Evolutionary conservation across 2,888 invertebrate genomes (phyloP).

Genomic region (Mechanitis mazaeus): DNA sequence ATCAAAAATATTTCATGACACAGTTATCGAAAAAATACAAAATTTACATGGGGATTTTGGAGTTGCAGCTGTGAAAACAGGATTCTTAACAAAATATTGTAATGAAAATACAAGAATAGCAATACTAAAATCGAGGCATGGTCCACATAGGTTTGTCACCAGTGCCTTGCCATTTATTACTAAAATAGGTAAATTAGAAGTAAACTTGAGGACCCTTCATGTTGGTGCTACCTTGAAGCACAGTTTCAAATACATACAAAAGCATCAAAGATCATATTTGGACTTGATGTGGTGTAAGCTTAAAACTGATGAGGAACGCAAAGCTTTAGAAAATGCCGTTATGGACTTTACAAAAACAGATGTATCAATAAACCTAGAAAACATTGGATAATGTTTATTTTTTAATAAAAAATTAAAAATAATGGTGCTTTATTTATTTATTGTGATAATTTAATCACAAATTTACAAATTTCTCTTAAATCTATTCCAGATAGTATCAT

Average conservation of each 20-base stretch:
- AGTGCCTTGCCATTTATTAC: conserved; percentile 82
- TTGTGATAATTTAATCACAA: no score
- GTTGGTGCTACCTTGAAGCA: conserved; percentile 87
- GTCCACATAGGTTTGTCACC: conserved; percentile 83
- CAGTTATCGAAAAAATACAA: conserved; percentile 79
- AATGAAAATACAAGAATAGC: conserved; percentile 86
- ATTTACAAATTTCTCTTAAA: no score
- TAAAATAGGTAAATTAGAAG: conserved; percentile 78
- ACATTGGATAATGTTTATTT: conserved; percentile 41
- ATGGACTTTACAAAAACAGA: conserved; percentile 68
- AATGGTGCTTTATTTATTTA: neutral
- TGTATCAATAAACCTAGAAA: conserved; percentile 64
- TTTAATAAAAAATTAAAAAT: conserved; percentile 8
- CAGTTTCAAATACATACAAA: conserved; percentile 84
- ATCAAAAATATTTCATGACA: conserved; percentile 70
- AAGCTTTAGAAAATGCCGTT: conserved; percentile 69
- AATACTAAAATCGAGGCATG: conserved; percentile 83
- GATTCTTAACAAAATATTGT: conserved; percentile 87
- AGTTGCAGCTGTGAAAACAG: conserved; percentile 80
- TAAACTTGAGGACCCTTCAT: conserved; percentile 81
- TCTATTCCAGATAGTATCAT: no score
- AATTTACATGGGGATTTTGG: conserved; percentile 87
- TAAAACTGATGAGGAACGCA: conserved; percentile 79
- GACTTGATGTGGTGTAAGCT: conserved; percentile 79
- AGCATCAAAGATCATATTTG: conserved; percentile 80